Evolutionary conservation across 2,888 invertebrate species (phyloP), one percentile per base, ranked within the genome.

Genomic region (Scaptomyza polygonia): DNA sequence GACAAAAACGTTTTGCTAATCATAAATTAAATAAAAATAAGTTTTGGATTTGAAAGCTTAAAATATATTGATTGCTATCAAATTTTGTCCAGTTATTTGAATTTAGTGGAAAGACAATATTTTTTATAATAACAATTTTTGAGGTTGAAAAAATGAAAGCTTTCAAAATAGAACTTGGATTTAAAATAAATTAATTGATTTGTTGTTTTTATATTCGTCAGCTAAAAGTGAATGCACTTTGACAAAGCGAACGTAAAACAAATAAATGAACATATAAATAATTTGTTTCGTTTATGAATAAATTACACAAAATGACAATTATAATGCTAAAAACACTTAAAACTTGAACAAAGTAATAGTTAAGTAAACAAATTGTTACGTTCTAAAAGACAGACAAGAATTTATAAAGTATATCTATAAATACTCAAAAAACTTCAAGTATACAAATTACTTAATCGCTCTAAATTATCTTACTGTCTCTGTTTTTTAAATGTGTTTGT

Each of bases 371-470:
- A 25, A 27, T 34, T 29, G 2, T 9, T 9, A 7, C 21, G 5
- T 25, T 14, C 29, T n/a, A 18, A 52, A 11, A 44, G n/a, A 21
- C 3, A 9, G 21, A 9, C 30, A 0, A 6, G 34, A 57, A 27
- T 42, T 5, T 8, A 27, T 2, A 21, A 21, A 12, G 14, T 39
- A 39, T 8, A 43, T 32, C 18, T 29, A 30, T 42, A 14, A 45
- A 53, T 36, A 6, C n/a, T 18, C 3, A 67, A 43, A 53, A 14
- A 58, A 39, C 29, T 47, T n/a, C 2, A 2, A 47, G 30, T 39
- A 29, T 12, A 32, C 8, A 30, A 14, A 67, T 44, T 49, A 59
- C 59, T 53, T 67, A 45, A 59, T 54, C 56, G 30, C 12, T 1
- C 25, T 45, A 5, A 40, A 52, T 29, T 40, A 18, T 11, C 18